Conservation (phyloP, 2,797 vertebrate genomes). For the Heterohyrax brucei region DNA sequence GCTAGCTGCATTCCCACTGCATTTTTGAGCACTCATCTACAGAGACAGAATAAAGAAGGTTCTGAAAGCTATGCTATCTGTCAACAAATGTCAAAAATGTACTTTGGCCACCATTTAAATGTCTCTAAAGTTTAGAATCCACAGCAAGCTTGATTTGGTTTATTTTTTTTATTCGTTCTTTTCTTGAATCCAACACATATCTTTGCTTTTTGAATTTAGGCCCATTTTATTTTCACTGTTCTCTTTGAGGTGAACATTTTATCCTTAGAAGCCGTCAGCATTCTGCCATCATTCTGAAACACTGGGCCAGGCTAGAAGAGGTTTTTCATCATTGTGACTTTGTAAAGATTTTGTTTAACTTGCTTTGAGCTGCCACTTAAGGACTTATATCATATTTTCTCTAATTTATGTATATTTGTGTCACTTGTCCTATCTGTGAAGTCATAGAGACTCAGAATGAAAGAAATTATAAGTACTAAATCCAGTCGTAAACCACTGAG, state of each 20-base stretch:
- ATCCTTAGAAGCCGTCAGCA: background rate
- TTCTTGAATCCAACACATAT: background rate
- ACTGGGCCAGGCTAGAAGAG: background rate
- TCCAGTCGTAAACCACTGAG: background rate
- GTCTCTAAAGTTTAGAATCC: background rate
- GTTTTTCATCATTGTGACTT: constrained; percentile 24
- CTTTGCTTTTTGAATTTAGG: background rate
- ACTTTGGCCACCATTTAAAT: background rate
- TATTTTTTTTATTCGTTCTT: background rate
- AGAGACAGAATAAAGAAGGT: constrained; percentile 12
- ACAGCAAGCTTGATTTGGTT: background rate
- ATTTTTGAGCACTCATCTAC: background rate
- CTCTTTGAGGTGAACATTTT: background rate
- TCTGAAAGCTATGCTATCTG: background rate
- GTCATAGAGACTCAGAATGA: background rate
- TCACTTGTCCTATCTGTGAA: background rate
- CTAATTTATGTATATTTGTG: background rate
- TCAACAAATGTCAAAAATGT: background rate
- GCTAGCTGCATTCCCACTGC: background rate
- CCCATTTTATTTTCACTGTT: background rate
- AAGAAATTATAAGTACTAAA: background rate
- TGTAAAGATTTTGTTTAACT: background rate
- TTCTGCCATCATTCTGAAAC: background rate
- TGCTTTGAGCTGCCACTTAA: constrained; percentile 19
- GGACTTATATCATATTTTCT: constrained; percentile 6